Evolutionary conservation across 1,140 invertebrate species (phyloP).

Genomic region (Apocrypta bakeri): DNA sequence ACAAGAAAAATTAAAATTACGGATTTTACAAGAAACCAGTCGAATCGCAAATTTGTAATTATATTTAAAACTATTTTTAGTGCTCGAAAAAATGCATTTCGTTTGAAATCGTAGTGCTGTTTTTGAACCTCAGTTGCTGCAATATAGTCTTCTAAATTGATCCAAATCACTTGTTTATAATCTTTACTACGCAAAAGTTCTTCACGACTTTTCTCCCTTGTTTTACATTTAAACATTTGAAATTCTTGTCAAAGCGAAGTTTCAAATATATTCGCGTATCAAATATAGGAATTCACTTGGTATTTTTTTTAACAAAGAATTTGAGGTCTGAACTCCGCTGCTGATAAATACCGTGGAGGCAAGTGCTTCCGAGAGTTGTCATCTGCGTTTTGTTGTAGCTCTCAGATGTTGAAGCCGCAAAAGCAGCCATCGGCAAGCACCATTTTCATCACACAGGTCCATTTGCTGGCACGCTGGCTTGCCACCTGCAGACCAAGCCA

Average conservation of each 20-base stretch:
- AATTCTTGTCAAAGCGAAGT: conserved; percentile 44
- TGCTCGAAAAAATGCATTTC: conserved; percentile 47
- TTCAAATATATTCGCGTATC: conserved; percentile 43
- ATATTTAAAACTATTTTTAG: conserved; percentile 43
- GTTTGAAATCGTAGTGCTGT: conserved; percentile 39
- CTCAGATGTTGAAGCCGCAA: conserved; percentile 47
- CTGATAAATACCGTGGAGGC: conserved; percentile 76
- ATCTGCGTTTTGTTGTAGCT: conserved; percentile 46
- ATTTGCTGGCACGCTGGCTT: conserved; percentile 69
- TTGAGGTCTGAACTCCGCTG: conserved; percentile 62
- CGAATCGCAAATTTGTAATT: conserved; percentile 45
- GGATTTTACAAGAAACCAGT: conserved; percentile 41
- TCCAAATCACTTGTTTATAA: conserved; percentile 48
- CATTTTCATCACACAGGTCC: conserved; percentile 51
- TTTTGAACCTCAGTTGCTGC: conserved; percentile 46
- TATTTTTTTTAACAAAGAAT: conserved; percentile 44
- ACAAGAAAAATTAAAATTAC: conserved; percentile 49
- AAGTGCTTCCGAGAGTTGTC: conserved; percentile 60
- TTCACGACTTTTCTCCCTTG: conserved; percentile 42
- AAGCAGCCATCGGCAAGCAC: conserved; percentile 48
- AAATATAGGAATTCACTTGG: conserved; percentile 43
- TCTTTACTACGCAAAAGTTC: conserved; percentile 43
- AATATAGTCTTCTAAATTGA: conserved; percentile 48
- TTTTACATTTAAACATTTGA: conserved; percentile 40
- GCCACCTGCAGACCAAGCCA: conserved; percentile 75